Percentiles rank a stretch among this genome's conserved stretches.
Evolutionary conservation across 2,888 invertebrate genomes (phyloP).

Genomic region (Eupeodes latifasciatus): DNA sequence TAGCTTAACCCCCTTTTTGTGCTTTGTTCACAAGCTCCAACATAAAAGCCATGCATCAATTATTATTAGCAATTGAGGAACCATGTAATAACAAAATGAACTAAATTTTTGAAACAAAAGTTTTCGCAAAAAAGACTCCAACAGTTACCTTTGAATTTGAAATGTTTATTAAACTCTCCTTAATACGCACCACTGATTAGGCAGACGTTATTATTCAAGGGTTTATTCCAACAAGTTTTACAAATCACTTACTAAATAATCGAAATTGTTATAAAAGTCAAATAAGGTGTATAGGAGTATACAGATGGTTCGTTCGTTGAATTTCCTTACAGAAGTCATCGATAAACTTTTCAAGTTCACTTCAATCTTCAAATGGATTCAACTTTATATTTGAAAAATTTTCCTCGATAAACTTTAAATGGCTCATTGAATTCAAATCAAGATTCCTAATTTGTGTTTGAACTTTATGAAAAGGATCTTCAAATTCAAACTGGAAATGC

Average conservation of each 20-base stretch:
- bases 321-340: background rate
- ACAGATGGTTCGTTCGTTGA: background rate
- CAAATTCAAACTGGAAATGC: background rate
- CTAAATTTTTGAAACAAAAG: conserved; percentile 21
- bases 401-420: background rate
- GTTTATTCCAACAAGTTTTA: background rate
- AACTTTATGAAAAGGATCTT: background rate
- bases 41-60: background rate
- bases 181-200: conserved; percentile 12
- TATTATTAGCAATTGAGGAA: background rate
- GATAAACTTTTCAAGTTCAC: conserved; percentile 26
- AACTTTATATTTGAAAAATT: background rate
- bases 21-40: too few species aligned
- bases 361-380: conserved; percentile 17
- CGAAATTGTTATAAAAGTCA: conserved; percentile 17
- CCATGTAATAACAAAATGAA: background rate
- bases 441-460: conserved; percentile 5
- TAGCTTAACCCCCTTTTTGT: too few species aligned
- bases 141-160: background rate
- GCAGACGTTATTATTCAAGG: background rate
- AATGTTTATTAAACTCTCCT: conserved; percentile 13
- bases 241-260: conserved; percentile 9
- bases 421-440: background rate
- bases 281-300: background rate
- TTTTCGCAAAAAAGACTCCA: background rate